Evolutionary conservation across 1,140 invertebrate genomes (phyloP), one percentile per base, ranked within the genome.

Genomic region (Subanguina moxae): DNA sequence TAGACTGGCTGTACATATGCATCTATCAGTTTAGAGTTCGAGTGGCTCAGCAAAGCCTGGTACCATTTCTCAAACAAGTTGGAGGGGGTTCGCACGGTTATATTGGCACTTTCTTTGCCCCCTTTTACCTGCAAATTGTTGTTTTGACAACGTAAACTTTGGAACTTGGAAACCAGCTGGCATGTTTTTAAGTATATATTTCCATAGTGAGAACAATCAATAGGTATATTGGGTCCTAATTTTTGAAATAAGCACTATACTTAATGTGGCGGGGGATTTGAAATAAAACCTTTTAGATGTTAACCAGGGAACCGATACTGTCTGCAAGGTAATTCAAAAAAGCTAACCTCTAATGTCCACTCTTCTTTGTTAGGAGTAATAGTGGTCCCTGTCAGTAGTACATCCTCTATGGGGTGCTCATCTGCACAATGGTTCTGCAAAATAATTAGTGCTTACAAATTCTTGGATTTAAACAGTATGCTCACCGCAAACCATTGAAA

Each of bases 1-100:
- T 43, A 56, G 38, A 83, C 80, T 5, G 87, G 87, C 63, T 84
- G 82, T 7, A 87, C 83, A 73, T 87, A 87, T 3, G 84, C 85
- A 70, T 84, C 84, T 48, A 83, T 79, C 17, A 85, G 84, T 75
- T 86, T 84, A 64, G 86, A 86, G 3, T 79, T 82, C 8, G 84
- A 85, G 75, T 88, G 87, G 11, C 85, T 86, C 61, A 86, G 80
- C 15, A 88, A 77, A 0, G 86, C 85, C 87, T 68, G 84, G 79
- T 43, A 84, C 84, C 62, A 86, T 83, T 75, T 87, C 43, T 82
- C 80, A 38, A 82, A 82, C 1, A 82, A 56, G 59, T 76, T 70
- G 43, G 79, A 77, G 38, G 80, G 80, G 32, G 69, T 75, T 57
- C 73, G 68, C 23, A 83, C 73, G 21, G 65, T 56, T 7, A 83